Percentiles rank a stretch among this genome's conserved stretches.
phyloP scores from a whole-genome alignment of 2,113 vertebrate genomes.

The Actinemys pallida region DNA sequence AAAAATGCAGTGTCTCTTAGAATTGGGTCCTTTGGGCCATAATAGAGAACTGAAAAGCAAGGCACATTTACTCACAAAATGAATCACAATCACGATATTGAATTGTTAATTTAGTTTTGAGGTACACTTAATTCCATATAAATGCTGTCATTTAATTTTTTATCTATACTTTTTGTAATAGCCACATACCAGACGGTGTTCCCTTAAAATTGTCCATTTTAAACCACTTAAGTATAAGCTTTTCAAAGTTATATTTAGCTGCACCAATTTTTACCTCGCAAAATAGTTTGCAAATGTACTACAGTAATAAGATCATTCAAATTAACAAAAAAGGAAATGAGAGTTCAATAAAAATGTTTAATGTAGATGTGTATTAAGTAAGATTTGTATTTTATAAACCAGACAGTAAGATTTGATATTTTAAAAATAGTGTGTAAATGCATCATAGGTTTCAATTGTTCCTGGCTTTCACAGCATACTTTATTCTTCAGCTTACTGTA shows the following conservation, averaged over 20 bases:
- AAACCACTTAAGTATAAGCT: slow-evolving; percentile 33
- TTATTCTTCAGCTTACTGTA: neutral
- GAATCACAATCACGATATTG: slow-evolving; percentile 31
- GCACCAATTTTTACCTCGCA: slow-evolving; percentile 21
- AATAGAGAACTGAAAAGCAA: slow-evolving; percentile 3
- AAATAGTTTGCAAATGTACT: slow-evolving; percentile 11
- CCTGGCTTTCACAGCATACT: neutral
- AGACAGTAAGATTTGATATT: neutral
- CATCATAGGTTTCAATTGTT: neutral
- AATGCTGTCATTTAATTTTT: slow-evolving; percentile 33
- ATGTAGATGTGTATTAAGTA: neutral
- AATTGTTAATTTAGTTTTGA: slow-evolving; percentile 42
- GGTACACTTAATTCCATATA: slow-evolving; percentile 35
- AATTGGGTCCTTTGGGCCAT: neutral
- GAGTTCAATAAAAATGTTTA: neutral
- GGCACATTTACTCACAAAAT: slow-evolving; percentile 41
- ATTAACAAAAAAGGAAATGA: neutral
- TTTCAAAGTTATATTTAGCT: slow-evolving; percentile 54
- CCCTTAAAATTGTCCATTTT: slow-evolving; percentile 30
- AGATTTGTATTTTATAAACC: neutral
- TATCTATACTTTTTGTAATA: slow-evolving; percentile 49
- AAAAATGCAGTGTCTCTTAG: slow-evolving; percentile 1
- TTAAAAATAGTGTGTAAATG: neutral
- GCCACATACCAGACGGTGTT: slow-evolving; percentile 4
- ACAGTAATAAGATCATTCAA: neutral